Evolutionary conservation across 2,888 invertebrate species (phyloP).

Genomic region (Orthosia cruda): DNA sequence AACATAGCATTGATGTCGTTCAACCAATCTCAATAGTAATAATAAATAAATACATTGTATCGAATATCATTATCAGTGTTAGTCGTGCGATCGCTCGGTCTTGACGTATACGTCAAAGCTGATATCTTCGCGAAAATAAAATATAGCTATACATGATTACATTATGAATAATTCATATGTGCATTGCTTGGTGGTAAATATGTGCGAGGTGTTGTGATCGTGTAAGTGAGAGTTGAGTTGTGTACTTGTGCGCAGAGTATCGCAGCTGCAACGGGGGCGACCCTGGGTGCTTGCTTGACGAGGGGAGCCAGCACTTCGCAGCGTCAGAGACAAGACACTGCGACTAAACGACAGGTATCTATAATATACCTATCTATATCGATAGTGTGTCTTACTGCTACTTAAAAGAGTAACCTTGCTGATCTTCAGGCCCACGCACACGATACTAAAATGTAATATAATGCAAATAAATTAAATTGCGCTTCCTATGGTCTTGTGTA

Average conservation of each 20-base stretch:
- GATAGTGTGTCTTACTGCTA: conserved; percentile 10
- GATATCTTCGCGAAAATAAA: conserved; percentile 65
- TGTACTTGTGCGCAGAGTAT: conserved; percentile 83
- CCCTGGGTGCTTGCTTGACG: conserved; percentile 91
- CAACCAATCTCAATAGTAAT: conserved; percentile 54
- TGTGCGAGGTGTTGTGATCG: conserved; percentile 46
- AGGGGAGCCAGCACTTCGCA: conserved; percentile 91
- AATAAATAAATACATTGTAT: conserved; percentile 47
- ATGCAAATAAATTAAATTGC: conserved; percentile 36
- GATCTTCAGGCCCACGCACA: conserved; percentile 20
- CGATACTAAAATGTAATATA: background rate
- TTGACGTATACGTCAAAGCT: conserved; percentile 72
- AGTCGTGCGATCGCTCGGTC: conserved; percentile 65
- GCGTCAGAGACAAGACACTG: conserved; percentile 91
- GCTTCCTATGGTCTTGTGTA: conserved; percentile 14
- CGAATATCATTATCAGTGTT: conserved; percentile 64
- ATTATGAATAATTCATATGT: conserved; percentile 67
- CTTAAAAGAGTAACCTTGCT: conserved; percentile 37
- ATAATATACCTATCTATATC: conserved; percentile 8
- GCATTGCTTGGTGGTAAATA: conserved; percentile 55
- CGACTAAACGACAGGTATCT: conserved; percentile 89
- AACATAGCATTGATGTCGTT: conserved; percentile 43
- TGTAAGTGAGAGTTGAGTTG: conserved; percentile 62
- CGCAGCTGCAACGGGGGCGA: conserved; percentile 91
- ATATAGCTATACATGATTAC: conserved; percentile 62